These are phyloP conservation scores for Xerus inauris DNA, from an alignment of 2,113 vertebrate species.

Conservation along the genomic window DNA sequence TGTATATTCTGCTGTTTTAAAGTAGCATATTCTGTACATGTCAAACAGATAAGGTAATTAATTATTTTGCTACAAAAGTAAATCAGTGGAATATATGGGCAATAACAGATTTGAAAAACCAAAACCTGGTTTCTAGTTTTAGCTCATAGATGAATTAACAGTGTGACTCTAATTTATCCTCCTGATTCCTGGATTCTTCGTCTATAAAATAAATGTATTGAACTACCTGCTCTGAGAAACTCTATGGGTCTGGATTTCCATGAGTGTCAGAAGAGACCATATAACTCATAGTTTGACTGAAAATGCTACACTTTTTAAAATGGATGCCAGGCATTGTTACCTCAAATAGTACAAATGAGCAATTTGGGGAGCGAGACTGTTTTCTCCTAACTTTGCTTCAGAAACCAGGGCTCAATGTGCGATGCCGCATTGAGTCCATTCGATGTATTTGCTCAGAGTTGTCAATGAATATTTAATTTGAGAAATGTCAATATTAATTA, in stretches of 20 bases:
- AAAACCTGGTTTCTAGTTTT: background rate
- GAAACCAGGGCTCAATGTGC: background rate
- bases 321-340: background rate
- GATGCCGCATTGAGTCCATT: background rate
- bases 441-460: background rate
- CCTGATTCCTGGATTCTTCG: background rate
- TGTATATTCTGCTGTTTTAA: background rate
- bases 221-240: background rate
- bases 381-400: background rate
- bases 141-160: background rate
- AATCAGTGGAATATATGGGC: background rate
- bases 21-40: background rate
- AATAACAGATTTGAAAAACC: background rate
- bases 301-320: background rate
- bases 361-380: background rate
- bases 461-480: conserved; percentile 34
- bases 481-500: conserved; percentile 10
- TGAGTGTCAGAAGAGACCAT: background rate
- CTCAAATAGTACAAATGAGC: background rate
- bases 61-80: background rate
- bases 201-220: background rate
- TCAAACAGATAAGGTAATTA: background rate
- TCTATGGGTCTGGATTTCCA: background rate
- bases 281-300: background rate
- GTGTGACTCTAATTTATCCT: background rate